A percentile compares a stretch with the other conserved stretches of the same genome.
These are phyloP conservation scores for Ceratina japonica DNA, from an alignment of 1,140 invertebrate genomes.

Conservation along the genomic window DNA sequence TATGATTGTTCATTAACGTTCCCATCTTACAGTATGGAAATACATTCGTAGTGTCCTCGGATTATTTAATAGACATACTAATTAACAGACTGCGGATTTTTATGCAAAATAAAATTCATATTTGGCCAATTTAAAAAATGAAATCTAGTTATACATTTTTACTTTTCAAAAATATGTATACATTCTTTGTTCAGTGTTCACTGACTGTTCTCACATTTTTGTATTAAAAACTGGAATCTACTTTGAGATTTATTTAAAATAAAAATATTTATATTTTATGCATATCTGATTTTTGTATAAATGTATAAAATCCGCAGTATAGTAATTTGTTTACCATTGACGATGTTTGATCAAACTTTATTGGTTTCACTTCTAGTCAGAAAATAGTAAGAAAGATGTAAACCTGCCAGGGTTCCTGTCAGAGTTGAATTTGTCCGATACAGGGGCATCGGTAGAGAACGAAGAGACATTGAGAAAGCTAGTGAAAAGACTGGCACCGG, in stretches of 20 bases:
- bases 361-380: slow-evolving; percentile 23
- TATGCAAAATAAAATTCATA: no score
- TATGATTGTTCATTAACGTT: slow-evolving; percentile 6
- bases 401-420: slow-evolving; percentile 73
- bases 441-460: slow-evolving; percentile 73
- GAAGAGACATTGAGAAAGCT: slow-evolving; percentile 73
- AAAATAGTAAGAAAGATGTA: slow-evolving; percentile 49
- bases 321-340: not conserved
- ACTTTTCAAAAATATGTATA: no score
- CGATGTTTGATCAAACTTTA: not conserved
- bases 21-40: no score
- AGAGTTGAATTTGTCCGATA: slow-evolving; percentile 72
- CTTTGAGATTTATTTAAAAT: not conserved
- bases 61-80: no score
- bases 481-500: slow-evolving; percentile 75
- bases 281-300: no score
- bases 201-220: no score
- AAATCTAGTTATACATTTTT: not conserved
- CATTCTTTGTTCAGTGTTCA: no score
- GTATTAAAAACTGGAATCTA: not conserved
- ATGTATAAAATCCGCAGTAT: not conserved
- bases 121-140: not conserved
- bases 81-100: no score
- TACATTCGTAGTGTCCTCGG: no score
- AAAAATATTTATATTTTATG: no score